Base-by-base conservation (phyloP, 2,888 invertebrate species). In the Agrotis exclamationis region DNA sequence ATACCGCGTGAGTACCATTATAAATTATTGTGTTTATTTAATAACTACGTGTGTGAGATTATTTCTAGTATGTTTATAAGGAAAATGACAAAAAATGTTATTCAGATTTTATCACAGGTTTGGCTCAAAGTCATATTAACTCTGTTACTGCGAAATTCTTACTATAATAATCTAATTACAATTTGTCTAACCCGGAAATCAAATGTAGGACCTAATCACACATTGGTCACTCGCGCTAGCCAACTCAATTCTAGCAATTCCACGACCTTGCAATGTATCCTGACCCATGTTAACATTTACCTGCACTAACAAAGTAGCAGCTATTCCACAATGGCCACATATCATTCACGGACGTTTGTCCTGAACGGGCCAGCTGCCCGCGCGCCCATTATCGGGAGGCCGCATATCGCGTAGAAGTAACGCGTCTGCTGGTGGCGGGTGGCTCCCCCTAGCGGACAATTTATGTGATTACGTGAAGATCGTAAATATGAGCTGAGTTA, bases 291-390 rank as follows among this genome's bases (percentile, higher is more conserved):
- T 18, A 13, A 14, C 3, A 62, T 24, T 59, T 33, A 57, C 47
- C 33, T 39, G 50, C 39, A 28, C 39, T 16, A 22, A 28, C 22
- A 65, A 56, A 39, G 39, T 33, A 53, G 33, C 22, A 58, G 22
- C 28, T 63, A 51, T 45, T 71, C 69, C 58, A 67, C 63, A 68
- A 70, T 70, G 44, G 39, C 73, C 68, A 72, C 72, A 76, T 13
- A 80, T 83, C 84, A 80, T 79, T 84, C 63, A 80, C 77, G 83
- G 68, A 44, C 13, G 62, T 68, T 77, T 65, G 68, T 58, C 69
- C 14, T 18, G 72, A 77, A 74, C 79, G 75, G 71, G 22, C n/a
- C 60, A 51, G 58, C 64, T 13, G 48, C 28, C 57, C 44, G 33
- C 48, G 53, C 22, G 48, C 44, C 67, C 51, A 71, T 73, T 76